These are phyloP conservation scores for Glossosoma conforme DNA, from an alignment of 1,140 invertebrate genomes.

Conservation along the genomic window DNA sequence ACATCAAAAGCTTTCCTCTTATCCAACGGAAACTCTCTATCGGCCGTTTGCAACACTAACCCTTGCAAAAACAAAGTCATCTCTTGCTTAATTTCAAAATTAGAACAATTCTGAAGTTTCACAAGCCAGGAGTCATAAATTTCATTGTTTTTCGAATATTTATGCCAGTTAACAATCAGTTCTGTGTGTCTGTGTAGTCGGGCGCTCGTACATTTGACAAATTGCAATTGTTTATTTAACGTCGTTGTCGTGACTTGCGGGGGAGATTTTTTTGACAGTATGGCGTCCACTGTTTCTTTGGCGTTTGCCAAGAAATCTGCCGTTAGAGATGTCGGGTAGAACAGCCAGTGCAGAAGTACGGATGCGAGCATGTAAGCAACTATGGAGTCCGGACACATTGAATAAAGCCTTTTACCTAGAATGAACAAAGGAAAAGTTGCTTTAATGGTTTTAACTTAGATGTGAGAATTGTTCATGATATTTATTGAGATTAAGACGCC, in stretches of 20 bases:
- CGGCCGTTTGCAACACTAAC: slow-evolving; percentile 6
- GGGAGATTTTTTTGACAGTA: neutral
- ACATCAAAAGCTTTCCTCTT: slow-evolving; percentile 5
- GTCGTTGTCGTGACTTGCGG: slow-evolving; percentile 6
- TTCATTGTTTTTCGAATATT: neutral
- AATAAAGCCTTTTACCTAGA: slow-evolving; percentile 12
- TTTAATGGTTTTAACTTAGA: too few species aligned
- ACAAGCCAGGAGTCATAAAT: slow-evolving; percentile 10
- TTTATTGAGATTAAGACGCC: too few species aligned
- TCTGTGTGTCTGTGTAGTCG: slow-evolving; percentile 6
- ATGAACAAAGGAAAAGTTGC: too few species aligned
- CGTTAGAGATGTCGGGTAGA: slow-evolving; percentile 9
- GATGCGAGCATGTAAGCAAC: slow-evolving; percentile 10
- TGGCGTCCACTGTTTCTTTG: slow-evolving; percentile 8
- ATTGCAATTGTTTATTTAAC: slow-evolving; percentile 8
- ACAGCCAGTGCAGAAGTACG: slow-evolving; percentile 16
- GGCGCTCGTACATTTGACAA: slow-evolving; percentile 13
- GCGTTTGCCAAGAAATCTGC: neutral
- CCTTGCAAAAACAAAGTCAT: slow-evolving; percentile 7
- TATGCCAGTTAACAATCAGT: slow-evolving; percentile 4
- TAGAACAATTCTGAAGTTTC: neutral
- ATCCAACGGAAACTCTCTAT: neutral
- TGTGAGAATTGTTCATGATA: too few species aligned
- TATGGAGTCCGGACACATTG: slow-evolving; percentile 8
- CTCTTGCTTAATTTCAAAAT: slow-evolving; percentile 6